These are phyloP conservation scores for Lepidotrigona ventralis DNA, from an alignment of 1,140 invertebrate genomes.

Conservation along the genomic window DNA sequence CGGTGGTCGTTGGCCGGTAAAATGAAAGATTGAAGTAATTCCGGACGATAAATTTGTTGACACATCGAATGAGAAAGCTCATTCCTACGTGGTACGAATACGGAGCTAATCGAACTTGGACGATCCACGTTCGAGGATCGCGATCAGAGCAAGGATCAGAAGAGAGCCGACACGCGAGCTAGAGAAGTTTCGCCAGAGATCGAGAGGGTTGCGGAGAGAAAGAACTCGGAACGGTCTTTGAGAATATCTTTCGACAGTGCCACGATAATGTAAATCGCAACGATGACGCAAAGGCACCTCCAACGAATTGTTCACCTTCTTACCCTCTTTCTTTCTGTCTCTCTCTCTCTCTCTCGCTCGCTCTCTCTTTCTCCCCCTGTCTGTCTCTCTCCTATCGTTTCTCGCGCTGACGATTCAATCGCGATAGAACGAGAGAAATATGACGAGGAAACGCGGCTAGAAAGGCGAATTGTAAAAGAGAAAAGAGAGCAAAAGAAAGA, in stretches of 20 bases:
- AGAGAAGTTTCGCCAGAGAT: conserved; percentile 36
- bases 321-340: conserved; percentile 11
- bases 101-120: conserved; percentile 39
- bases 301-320: neutral
- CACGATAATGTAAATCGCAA: too few species aligned
- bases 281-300: neutral
- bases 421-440: conserved; percentile 13
- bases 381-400: conserved; percentile 7
- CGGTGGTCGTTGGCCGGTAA: neutral
- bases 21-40: neutral
- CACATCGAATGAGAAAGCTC: neutral
- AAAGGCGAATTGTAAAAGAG: conserved; percentile 10
- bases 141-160: conserved; percentile 67
- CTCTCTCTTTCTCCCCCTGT: conserved; percentile 9
- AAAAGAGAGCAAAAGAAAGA: neutral
- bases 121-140: conserved; percentile 35
- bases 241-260: neutral
- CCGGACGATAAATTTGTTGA: neutral
- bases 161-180: conserved; percentile 61
- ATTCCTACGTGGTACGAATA: conserved; percentile 40
- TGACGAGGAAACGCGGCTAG: conserved; percentile 13
- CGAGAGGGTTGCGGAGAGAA: conserved; percentile 45
- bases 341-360: conserved; percentile 22
- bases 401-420: conserved; percentile 6
- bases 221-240: conserved; percentile 24